phyloP scores from a whole-genome alignment of 2,888 invertebrate species.

The Acanthacorydalis orientalis region DNA sequence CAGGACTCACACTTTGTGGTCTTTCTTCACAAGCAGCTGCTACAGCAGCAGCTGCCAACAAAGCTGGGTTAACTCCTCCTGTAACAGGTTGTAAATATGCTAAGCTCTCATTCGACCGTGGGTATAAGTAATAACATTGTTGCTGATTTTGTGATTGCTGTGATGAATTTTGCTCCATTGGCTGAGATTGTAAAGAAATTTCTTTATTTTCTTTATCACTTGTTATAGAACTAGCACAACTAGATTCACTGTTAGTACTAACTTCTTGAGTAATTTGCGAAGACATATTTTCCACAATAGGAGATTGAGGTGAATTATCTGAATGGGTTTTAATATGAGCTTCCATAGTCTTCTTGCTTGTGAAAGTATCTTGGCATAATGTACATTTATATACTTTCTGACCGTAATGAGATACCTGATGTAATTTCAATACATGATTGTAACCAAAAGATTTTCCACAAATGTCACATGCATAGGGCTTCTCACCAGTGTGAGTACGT shows the following conservation, averaged over 20 bases:
- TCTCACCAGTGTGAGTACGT: conserved; percentile 79
- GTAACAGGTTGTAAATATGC: background rate
- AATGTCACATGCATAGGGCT: conserved; percentile 81
- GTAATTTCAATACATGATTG: conserved; percentile 77
- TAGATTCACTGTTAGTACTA: background rate
- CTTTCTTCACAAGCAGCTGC: conserved; percentile 20
- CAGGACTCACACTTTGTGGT: conserved; percentile 7
- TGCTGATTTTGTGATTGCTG: background rate
- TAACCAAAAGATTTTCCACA: conserved; percentile 83
- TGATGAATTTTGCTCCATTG: conserved; percentile 8
- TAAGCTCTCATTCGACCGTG: background rate
- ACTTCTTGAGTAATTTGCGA: background rate
- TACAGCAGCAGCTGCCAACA: conserved; percentile 27
- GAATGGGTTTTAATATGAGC: conserved; percentile 69
- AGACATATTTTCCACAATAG: conserved; percentile 9
- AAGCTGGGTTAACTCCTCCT: conserved; percentile 16
- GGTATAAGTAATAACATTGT: background rate
- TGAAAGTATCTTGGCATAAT: conserved; percentile 79
- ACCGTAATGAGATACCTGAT: conserved; percentile 79
- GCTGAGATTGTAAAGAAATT: conserved; percentile 13
- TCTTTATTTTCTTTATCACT: conserved; percentile 36
- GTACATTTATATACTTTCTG: conserved; percentile 88
- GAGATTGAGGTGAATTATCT: conserved; percentile 25
- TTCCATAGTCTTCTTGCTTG: conserved; percentile 81
- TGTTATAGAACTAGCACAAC: conserved; percentile 9